These are phyloP conservation scores for Cephus runcator DNA, from an alignment of 2,888 invertebrate species.

Conservation along the genomic window DNA sequence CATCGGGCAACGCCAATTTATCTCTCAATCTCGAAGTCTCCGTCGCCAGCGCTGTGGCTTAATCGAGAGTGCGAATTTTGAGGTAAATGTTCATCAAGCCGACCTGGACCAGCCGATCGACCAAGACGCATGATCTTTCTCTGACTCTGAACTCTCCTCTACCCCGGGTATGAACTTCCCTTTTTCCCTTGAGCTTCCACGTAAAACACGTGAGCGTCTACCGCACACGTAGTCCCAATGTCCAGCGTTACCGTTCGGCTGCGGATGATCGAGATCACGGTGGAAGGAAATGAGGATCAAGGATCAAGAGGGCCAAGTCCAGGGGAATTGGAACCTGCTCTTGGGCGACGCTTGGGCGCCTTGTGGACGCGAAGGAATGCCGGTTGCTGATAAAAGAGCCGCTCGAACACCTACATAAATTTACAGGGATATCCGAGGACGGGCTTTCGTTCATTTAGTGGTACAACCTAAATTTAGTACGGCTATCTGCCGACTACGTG, in stretches of 20 bases:
- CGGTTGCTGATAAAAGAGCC: slow-evolving; percentile 63
- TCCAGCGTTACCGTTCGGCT: neutral
- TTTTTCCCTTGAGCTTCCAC: neutral
- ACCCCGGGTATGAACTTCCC: neutral
- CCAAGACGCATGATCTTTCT: neutral
- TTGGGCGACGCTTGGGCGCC: slow-evolving; percentile 62
- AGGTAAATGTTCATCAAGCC: neutral
- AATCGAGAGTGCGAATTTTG: too few species aligned
- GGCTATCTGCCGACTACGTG: slow-evolving; percentile 16
- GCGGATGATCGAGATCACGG: neutral
- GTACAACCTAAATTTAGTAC: slow-evolving; percentile 61
- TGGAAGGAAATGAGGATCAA: slow-evolving; percentile 10
- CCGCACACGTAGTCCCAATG: neutral
- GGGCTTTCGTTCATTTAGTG: slow-evolving; percentile 60
- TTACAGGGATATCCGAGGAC: slow-evolving; percentile 50
- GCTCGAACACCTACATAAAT: slow-evolving; percentile 66
- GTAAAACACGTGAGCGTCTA: neutral
- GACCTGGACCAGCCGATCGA: neutral
- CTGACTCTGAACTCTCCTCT: neutral
- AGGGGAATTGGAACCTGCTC: slow-evolving; percentile 65
- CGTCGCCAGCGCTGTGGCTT: too few species aligned
- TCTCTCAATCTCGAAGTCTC: neutral
- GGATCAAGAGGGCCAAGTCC: slow-evolving; percentile 27
- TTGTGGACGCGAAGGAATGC: slow-evolving; percentile 61
- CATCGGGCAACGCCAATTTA: neutral